Conservation (phyloP, 2,113 vertebrate species). For the Varanus salvator region DNA sequence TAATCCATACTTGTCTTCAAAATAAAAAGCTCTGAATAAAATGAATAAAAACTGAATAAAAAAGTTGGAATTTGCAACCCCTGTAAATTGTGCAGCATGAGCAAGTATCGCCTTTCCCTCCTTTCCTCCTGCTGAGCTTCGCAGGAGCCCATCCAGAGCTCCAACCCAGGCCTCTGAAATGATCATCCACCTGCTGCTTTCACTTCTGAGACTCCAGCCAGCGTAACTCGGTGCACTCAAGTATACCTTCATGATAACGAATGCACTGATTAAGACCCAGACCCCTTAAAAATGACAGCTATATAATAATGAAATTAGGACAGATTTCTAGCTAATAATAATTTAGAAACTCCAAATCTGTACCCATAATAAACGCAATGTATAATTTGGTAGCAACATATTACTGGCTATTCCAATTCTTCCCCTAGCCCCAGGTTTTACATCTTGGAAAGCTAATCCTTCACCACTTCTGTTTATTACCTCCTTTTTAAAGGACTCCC, state of each 20-base stretch:
- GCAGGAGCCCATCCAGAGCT: neutral
- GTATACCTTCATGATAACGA: neutral
- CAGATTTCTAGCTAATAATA: neutral
- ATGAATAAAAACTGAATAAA: neutral
- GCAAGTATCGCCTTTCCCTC: too few relatives aligned
- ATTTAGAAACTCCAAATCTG: neutral
- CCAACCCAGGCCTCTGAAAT: neutral
- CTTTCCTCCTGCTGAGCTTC: neutral
- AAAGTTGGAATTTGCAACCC: neutral
- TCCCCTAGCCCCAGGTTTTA: too few relatives aligned
- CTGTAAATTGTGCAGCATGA: neutral
- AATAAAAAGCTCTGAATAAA: neutral
- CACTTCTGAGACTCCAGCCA: neutral
- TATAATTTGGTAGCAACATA: neutral
- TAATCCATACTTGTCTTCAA: neutral
- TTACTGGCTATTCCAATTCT: too few relatives aligned
- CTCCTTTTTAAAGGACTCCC: conserved; percentile 77
- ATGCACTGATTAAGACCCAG: neutral
- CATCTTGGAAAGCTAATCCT: neutral
- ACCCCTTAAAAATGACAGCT: neutral
- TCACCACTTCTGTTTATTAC: neutral
- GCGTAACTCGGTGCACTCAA: neutral
- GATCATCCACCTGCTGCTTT: neutral
- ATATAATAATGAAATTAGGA: neutral
- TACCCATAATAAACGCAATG: too few relatives aligned